phyloP scores from a whole-genome alignment of 2,797 vertebrate species.

The Myotis vivesi region DNA sequence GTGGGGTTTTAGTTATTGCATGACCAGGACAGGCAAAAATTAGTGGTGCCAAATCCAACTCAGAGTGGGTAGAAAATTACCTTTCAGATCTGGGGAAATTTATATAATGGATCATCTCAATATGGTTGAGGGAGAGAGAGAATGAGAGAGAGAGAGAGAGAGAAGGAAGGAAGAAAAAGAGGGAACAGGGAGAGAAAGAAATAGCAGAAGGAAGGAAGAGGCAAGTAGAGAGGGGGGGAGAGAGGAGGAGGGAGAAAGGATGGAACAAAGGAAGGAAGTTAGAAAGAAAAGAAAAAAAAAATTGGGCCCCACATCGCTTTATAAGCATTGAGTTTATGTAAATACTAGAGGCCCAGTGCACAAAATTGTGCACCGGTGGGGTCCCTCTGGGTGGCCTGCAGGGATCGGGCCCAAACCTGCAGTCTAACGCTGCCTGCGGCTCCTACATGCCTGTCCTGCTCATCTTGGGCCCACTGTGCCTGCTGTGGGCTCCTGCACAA shows the following conservation, averaged over 20 bases:
- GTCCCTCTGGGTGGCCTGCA: no score
- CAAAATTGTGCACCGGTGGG: no score
- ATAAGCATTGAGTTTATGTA: neutral
- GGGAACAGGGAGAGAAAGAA: neutral
- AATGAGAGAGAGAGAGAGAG: no score
- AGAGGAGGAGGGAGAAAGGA: no score
- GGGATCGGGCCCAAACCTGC: no score
- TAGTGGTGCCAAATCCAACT: neutral
- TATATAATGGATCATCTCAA: neutral
- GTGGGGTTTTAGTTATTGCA: neutral
- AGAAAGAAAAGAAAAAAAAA: neutral
- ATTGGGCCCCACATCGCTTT: neutral
- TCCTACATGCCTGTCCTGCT: no score
- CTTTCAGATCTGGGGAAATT: neutral
- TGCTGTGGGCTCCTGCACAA: no score
- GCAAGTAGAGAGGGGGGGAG: neutral
- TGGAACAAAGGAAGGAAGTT: no score
- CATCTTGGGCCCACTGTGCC: no score
- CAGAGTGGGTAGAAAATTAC: neutral
- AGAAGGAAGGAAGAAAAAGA: neutral
- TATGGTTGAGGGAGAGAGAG: neutral
- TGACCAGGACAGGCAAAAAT: neutral
- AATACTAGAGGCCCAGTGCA: neutral
- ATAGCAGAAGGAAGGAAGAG: no score
- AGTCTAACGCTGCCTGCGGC: no score